phyloP scores from a whole-genome alignment of 2,888 invertebrate species.

The Ischnura elegans region DNA sequence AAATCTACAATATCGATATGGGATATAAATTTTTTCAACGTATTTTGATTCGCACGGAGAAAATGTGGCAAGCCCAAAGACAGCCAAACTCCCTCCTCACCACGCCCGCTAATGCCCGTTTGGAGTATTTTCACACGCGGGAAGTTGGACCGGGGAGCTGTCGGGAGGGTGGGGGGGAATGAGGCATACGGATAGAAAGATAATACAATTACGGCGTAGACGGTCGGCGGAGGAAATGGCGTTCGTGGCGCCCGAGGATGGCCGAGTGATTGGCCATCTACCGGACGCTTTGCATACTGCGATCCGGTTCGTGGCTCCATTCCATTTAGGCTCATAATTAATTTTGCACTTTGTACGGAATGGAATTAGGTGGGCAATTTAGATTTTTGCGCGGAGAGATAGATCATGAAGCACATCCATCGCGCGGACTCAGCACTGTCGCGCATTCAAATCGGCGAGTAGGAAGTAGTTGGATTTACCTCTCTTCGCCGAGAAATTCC shows the following conservation, averaged over 20 bases:
- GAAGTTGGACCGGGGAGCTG: too few species aligned
- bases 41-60: too few species aligned
- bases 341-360: slow-evolving; percentile 9
- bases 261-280: background rate
- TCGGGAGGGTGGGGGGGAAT: too few species aligned
- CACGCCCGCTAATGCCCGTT: background rate
- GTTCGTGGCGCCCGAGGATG: background rate
- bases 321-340: background rate
- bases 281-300: background rate
- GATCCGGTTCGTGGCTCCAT: background rate
- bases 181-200: background rate
- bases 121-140: background rate
- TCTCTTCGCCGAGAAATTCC: too few species aligned
- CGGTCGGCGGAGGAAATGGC: slow-evolving; percentile 16
- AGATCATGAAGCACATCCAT: background rate
- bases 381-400: background rate
- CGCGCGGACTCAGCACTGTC: too few species aligned
- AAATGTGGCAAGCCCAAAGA: too few species aligned
- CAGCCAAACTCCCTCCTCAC: too few species aligned
- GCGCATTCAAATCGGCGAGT: too few species aligned
- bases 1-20: too few species aligned
- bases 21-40: too few species aligned
- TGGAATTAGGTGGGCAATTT: background rate
- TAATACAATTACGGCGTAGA: background rate
- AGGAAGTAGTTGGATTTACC: too few species aligned